phyloP scores from a whole-genome alignment of 2,797 vertebrate genomes.

The Amblyopsis hoosieri region DNA sequence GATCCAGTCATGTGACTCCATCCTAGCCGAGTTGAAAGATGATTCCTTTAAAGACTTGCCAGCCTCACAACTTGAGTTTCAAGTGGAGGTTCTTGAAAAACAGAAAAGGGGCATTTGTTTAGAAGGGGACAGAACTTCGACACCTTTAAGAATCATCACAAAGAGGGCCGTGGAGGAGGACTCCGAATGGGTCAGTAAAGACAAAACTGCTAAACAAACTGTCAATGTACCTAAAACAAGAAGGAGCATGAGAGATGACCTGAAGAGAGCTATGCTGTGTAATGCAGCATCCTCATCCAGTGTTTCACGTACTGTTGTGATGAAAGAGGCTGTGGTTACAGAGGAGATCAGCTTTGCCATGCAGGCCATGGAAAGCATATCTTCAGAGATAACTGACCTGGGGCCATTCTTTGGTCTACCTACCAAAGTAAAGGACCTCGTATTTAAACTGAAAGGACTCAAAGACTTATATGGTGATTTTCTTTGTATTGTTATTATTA shows the following conservation, averaged over 20 bases:
- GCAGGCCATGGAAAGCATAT: conserved; percentile 76
- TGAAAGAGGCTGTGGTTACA: conserved; percentile 83
- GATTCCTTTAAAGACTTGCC: conserved; percentile 76
- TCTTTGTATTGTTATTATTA: not conserved
- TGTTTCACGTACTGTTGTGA: conserved; percentile 75
- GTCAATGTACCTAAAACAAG: conserved; percentile 42
- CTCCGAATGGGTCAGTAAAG: not conserved
- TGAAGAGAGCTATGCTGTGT: conserved; percentile 87
- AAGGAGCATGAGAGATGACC: conserved; percentile 83
- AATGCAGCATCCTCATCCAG: conserved; percentile 82
- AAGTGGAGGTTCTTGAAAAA: conserved; percentile 47
- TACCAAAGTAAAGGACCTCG: conserved; percentile 89
- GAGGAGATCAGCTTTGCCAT: conserved; percentile 86
- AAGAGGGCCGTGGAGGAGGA: not conserved
- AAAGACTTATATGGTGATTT: conserved; percentile 88
- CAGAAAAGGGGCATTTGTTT: conserved; percentile 32
- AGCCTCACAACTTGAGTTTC: conserved; percentile 79
- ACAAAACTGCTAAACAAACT: conserved; percentile 3
- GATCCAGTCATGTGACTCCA: conserved; percentile 25
- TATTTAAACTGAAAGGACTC: conserved; percentile 86
- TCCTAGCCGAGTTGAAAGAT: conserved; percentile 43
- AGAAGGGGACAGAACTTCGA: conserved; percentile 35
- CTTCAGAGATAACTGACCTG: conserved; percentile 75
- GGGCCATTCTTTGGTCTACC: conserved; percentile 97
- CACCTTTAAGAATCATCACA: conserved; percentile 25